Conservation (phyloP, 1,140 invertebrate genomes). For the Microvelia longipes region DNA sequence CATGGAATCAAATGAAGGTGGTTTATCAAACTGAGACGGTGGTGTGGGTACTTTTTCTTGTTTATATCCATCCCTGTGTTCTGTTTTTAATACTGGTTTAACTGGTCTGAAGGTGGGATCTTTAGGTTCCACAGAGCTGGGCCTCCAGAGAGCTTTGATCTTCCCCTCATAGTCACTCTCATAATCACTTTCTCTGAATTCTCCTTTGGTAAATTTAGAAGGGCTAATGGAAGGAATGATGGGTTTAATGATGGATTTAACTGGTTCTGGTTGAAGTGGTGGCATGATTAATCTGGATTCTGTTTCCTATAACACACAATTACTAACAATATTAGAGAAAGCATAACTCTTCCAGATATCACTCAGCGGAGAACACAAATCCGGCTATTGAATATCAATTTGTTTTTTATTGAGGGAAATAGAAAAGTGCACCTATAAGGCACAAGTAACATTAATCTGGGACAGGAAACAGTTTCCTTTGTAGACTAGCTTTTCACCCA, state of each 20-base stretch:
- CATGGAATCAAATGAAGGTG: constrained; percentile 32
- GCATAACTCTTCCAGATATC: too few relatives aligned
- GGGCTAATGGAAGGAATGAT: constrained; percentile 36
- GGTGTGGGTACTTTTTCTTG: constrained; percentile 23
- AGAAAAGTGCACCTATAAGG: too few relatives aligned
- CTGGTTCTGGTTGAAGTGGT: neutral
- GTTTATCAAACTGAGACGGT: constrained; percentile 39
- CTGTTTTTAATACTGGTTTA: constrained; percentile 36
- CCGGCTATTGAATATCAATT: too few relatives aligned
- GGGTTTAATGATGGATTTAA: constrained; percentile 1
- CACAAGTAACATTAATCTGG: too few relatives aligned
- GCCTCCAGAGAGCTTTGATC: constrained; percentile 41
- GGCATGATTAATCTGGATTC: too few relatives aligned
- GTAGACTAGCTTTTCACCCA: too few relatives aligned
- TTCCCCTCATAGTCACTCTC: constrained; percentile 54
- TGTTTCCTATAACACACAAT: too few relatives aligned
- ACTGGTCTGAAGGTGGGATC: constrained; percentile 40
- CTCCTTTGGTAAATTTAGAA: constrained; percentile 48
- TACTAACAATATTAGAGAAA: too few relatives aligned
- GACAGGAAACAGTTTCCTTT: too few relatives aligned
- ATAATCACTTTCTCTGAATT: constrained; percentile 54
- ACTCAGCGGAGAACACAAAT: too few relatives aligned
- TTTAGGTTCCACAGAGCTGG: constrained; percentile 36
- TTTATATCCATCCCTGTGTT: constrained; percentile 5
- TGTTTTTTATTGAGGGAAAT: too few relatives aligned